Conservation (phyloP, 2,888 invertebrate species). For the Lasioglossum oenotherae region DNA sequence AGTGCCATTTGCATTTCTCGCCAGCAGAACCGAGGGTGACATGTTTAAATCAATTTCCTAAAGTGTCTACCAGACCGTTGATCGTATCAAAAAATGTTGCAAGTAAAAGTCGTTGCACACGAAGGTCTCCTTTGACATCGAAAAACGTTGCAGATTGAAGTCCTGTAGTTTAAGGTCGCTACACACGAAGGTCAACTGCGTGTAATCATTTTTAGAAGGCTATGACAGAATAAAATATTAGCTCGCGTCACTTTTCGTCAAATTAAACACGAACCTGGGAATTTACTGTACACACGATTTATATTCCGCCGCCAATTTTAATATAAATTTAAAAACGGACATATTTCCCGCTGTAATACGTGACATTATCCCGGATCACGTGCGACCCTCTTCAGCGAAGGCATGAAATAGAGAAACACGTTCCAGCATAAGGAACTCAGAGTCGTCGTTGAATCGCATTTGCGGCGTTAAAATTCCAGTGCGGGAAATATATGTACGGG, state of each 20-base stretch:
- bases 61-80: neutral
- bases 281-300: neutral
- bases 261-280: neutral
- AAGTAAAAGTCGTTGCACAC: neutral
- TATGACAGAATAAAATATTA: neutral
- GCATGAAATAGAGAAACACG: neutral
- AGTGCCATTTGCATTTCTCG: neutral
- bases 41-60: neutral
- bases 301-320: neutral
- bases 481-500: neutral
- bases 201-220: too few species aligned
- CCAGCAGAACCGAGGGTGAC: neutral
- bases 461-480: conserved; percentile 7
- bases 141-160: neutral
- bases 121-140: neutral
- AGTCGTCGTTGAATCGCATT: conserved; percentile 9
- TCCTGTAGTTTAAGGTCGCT: too few species aligned
- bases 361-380: neutral
- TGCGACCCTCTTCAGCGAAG: neutral
- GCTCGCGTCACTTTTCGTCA: neutral
- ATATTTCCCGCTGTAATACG: neutral
- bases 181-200: too few species aligned
- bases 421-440: neutral
- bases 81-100: neutral
- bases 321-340: neutral